Percentiles rank a stretch among this genome's conserved stretches.
Conservation (phyloP, 1,140 invertebrate genomes). For the Drosophila lini region DNA sequence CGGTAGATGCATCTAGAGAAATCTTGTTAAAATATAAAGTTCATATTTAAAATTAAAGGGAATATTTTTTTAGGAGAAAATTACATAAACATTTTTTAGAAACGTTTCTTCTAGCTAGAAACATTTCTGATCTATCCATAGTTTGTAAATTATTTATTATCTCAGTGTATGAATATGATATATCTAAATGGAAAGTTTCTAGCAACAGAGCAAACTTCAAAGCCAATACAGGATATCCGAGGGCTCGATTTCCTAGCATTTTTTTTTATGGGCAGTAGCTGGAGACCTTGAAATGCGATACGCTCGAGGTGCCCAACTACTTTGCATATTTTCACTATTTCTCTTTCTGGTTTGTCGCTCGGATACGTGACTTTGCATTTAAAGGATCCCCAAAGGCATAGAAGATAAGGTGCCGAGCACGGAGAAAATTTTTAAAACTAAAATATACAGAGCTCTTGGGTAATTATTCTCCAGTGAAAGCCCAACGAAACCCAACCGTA, state of each 20-base stretch:
- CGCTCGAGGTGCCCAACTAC: slow-evolving; percentile 53
- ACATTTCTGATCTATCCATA: too few relatives aligned
- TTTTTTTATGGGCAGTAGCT: slow-evolving; percentile 35
- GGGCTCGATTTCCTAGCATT: slow-evolving; percentile 38
- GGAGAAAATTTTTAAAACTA: slow-evolving; percentile 8
- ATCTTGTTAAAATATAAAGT: not conserved
- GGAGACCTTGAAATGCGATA: slow-evolving; percentile 74
- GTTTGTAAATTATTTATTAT: not conserved
- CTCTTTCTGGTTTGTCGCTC: slow-evolving; percentile 61
- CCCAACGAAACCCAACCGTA: slow-evolving; percentile 48
- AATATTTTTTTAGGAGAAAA: not conserved
- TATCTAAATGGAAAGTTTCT: slow-evolving; percentile 21
- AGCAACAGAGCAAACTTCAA: slow-evolving; percentile 16
- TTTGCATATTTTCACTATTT: slow-evolving; percentile 81
- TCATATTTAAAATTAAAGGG: not conserved
- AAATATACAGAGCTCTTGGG: not conserved
- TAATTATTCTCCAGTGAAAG: slow-evolving; percentile 30
- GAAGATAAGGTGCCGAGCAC: slow-evolving; percentile 32
- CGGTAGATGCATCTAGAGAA: slow-evolving; percentile 5
- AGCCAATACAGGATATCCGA: slow-evolving; percentile 24
- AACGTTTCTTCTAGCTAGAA: too few relatives aligned
- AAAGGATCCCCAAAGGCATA: slow-evolving; percentile 33
- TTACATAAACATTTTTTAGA: not conserved
- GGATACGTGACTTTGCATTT: slow-evolving; percentile 65
- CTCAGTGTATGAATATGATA: slow-evolving; percentile 9